These are phyloP conservation scores for Galago senegalensis DNA, from an alignment of 2,797 vertebrate species.

Conservation along the genomic window DNA sequence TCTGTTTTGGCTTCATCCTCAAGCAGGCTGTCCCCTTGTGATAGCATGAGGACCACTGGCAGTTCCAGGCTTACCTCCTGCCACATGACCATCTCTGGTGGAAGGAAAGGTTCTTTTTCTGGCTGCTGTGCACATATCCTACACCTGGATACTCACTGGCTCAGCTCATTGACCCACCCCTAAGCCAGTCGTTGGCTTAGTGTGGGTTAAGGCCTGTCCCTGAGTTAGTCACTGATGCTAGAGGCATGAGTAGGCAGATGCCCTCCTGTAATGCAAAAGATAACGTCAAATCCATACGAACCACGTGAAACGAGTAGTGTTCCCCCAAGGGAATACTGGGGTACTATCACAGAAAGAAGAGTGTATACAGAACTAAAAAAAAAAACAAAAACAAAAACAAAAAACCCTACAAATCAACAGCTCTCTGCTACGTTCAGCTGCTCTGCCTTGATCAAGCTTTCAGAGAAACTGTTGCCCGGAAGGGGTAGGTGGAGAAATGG, in stretches of 20 bases:
- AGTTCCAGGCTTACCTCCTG: background rate
- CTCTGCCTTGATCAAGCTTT: background rate
- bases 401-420: background rate
- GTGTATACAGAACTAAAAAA: background rate
- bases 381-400: background rate
- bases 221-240: background rate
- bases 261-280: background rate
- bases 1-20: background rate
- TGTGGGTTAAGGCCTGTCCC: background rate
- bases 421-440: background rate
- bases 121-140: background rate
- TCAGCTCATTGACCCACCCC: background rate
- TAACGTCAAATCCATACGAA: background rate
- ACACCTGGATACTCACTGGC: background rate
- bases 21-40: no score
- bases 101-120: background rate
- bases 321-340: background rate
- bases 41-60: background rate
- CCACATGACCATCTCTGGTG: background rate
- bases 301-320: background rate
- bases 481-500: background rate
- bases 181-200: background rate
- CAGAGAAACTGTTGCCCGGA: conserved; percentile 22
- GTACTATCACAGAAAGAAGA: background rate
- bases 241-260: background rate